phyloP scores from a whole-genome alignment of 2,113 vertebrate species.

The Embiotoca jacksoni region DNA sequence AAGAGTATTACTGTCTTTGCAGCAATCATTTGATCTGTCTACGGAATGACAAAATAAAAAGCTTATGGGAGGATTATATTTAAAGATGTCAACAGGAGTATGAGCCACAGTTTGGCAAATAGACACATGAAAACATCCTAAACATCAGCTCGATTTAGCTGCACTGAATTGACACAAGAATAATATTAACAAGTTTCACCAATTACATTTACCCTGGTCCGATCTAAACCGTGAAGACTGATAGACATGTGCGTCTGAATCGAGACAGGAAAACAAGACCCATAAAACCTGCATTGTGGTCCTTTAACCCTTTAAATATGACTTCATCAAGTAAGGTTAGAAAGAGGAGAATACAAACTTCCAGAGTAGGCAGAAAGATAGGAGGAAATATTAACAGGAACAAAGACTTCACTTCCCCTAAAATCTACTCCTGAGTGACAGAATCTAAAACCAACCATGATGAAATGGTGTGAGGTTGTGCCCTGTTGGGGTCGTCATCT shows the following conservation, averaged over 20 bases:
- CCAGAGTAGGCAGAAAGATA: background rate
- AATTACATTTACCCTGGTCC: background rate
- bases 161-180: background rate
- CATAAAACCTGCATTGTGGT: slow-evolving; percentile 3
- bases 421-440: background rate
- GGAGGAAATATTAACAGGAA: background rate
- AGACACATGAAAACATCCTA: slow-evolving; percentile 1
- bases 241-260: background rate
- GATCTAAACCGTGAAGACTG: background rate
- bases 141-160: slow-evolving; percentile 12
- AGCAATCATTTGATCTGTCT: background rate
- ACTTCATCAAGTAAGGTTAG: background rate
- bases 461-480: background rate
- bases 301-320: background rate
- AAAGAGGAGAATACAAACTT: background rate
- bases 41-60: slow-evolving; percentile 31
- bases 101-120: slow-evolving; percentile 29
- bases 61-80: background rate
- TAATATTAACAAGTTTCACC: background rate
- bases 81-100: background rate
- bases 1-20: background rate
- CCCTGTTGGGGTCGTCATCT: background rate
- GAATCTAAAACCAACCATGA: background rate
- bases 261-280: background rate
- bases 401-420: background rate